phyloP scores from a whole-genome alignment of 2,113 vertebrate species.

The Atlantisia rogersi region DNA sequence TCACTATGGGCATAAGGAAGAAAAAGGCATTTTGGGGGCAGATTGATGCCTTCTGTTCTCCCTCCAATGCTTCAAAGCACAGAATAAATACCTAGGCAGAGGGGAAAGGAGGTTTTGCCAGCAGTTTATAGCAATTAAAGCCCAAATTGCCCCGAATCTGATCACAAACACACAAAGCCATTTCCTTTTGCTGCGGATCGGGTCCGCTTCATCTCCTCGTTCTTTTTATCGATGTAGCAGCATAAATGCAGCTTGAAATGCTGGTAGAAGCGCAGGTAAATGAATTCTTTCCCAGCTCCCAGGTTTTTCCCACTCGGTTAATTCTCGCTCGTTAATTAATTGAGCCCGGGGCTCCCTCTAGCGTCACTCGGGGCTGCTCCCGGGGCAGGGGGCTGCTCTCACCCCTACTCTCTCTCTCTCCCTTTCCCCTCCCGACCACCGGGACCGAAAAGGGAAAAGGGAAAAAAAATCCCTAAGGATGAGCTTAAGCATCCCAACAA shows the following conservation, averaged over 20 bases:
- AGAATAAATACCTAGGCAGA: neutral
- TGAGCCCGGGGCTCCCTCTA: slow-evolving; percentile 58
- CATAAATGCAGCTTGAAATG: neutral
- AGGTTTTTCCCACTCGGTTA: neutral
- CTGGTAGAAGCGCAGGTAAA: neutral
- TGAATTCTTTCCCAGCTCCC: neutral
- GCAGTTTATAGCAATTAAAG: neutral
- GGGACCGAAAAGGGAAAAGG: fast-evolving
- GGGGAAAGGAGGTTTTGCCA: neutral
- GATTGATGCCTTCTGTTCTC: neutral
- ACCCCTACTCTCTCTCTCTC: neutral
- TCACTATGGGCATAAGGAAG: neutral
- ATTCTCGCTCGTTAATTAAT: slow-evolving; percentile 9
- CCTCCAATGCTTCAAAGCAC: neutral
- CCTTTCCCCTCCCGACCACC: neutral
- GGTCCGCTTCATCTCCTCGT: fast-evolving
- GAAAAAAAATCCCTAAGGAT: neutral
- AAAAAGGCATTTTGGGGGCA: neutral
- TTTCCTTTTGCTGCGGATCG: neutral
- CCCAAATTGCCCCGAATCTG: neutral
- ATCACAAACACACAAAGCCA: fast-evolving
- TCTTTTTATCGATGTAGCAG: fast-evolving
- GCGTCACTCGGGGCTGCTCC: neutral
- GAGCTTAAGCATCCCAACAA: neutral
- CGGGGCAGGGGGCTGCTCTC: neutral